Percentiles rank a stretch among this genome's conserved stretches.
Conservation (phyloP, 2,113 vertebrate species). For the Dendrocopos noguchii region DNA sequence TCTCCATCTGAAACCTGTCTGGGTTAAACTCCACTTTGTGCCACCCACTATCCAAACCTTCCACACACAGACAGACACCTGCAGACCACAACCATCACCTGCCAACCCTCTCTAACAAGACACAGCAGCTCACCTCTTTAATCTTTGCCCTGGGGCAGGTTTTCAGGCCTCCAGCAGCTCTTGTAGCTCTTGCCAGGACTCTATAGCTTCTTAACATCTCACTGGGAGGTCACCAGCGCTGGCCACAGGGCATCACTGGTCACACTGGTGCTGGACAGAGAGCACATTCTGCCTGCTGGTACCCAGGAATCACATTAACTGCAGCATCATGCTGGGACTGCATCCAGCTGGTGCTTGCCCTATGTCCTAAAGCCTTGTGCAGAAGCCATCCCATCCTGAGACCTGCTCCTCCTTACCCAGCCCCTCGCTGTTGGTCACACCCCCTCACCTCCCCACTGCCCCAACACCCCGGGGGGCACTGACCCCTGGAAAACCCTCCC, state of each 20-base stretch:
- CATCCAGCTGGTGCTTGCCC: neutral
- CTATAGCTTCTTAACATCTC: neutral
- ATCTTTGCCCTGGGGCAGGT: neutral
- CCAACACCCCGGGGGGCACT: rapidly evolving
- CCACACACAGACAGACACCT: neutral
- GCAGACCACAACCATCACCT: neutral
- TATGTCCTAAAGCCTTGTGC: rapidly evolving
- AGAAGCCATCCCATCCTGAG: rapidly evolving
- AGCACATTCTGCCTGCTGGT: neutral
- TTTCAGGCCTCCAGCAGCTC: neutral
- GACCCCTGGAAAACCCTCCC: rapidly evolving
- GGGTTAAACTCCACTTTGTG: neutral
- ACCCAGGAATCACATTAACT: neutral
- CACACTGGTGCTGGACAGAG: neutral
- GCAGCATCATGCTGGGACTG: rapidly evolving
- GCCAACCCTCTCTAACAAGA: neutral
- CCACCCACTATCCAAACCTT: neutral
- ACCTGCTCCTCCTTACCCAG: rapidly evolving
- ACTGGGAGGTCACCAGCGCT: neutral
- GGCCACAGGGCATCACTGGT: neutral
- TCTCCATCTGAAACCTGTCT: neutral
- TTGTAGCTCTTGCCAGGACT: neutral
- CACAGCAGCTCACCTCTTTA: neutral
- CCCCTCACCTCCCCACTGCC: neutral
- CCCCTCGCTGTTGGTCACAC: rapidly evolving